Base-by-base conservation (phyloP, 2,113 vertebrate genomes). In the Harpagus bidentatus region DNA sequence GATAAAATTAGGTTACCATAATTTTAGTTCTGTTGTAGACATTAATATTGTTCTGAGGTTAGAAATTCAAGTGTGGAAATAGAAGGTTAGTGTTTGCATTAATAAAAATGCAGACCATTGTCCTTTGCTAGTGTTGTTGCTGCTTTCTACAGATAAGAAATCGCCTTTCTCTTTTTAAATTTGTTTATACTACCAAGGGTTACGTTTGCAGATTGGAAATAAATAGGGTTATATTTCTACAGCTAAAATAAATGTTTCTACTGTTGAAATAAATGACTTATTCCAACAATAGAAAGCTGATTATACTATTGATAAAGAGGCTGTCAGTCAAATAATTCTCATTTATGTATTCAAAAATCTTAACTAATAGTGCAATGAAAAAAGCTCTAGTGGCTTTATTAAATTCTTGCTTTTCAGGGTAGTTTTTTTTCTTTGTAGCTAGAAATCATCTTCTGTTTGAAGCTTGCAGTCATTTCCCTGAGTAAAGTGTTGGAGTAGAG, bases 131-230 rank as follows among this genome's bases (percentile, higher is more conserved):
- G 78, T 82, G 76, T 14, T 93, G 50, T 29, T 65, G 47, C 69
- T 81, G 86, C 71, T 86, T 95, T 95, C 81, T 95, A 83, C 76
- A 97, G 96, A 97, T 96, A 97, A 97, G 95, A 82, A 93, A 94
- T 95, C 65, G 3, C 79, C 81, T 70, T 79, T 86, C 93, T 88
- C 83, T 86, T 93, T 66, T 94, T 66, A 88, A 85, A 93, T 86
- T 86, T 48, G 9, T 66, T 93, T 80, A 93, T 83, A 82, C 84
- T 88, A 80, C 63, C 42, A 72, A 31, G 72, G 50, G 73, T 94
- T 94, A 84, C 72, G 94, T 95, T 82, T 91, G 85, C 73, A 84
- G 71, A 42, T n/a, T 89, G 82, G 91, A 94, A 95, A 95, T 96
- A 97, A 97, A 96, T 96, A 97, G 87, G 86, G 69, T 91, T 95